These are phyloP conservation scores for Pantala flavescens DNA, from an alignment of 1,140 invertebrate genomes.

Conservation along the genomic window DNA sequence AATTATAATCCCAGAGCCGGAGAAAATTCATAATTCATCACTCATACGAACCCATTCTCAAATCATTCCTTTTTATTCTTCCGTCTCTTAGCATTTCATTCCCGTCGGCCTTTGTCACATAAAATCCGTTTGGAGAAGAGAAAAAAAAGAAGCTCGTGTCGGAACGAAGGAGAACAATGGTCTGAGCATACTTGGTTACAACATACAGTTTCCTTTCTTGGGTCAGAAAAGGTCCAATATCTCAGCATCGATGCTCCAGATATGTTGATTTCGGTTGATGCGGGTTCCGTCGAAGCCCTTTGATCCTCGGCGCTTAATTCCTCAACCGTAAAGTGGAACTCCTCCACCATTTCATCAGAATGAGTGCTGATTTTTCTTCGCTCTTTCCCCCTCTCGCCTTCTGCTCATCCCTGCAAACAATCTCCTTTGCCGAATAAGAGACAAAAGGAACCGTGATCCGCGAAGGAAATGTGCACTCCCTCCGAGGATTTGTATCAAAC, in stretches of 20 bases:
- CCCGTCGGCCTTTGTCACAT: too few relatives aligned
- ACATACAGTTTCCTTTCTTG: neutral
- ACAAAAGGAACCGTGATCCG: neutral
- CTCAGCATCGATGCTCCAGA: slow-evolving; percentile 3
- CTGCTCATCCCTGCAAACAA: slow-evolving; percentile 11
- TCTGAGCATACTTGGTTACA: neutral
- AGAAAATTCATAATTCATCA: too few relatives aligned
- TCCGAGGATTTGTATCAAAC: too few relatives aligned
- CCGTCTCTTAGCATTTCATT: too few relatives aligned
- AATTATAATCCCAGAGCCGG: too few relatives aligned
- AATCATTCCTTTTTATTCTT: too few relatives aligned
- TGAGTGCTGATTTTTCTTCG: slow-evolving; percentile 20
- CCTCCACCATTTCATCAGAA: neutral
- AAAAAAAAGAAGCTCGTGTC: neutral
- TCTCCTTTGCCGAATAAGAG: neutral
- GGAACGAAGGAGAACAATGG: neutral
- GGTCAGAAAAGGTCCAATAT: neutral
- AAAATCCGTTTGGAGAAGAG: neutral
- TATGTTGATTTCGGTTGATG: slow-evolving; percentile 2
- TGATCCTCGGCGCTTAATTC: neutral
- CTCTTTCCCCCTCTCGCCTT: slow-evolving; percentile 14
- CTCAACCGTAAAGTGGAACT: neutral
- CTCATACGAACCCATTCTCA: too few relatives aligned
- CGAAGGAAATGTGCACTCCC: too few relatives aligned
- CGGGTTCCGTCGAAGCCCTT: neutral